phyloP scores from a whole-genome alignment of 2,797 vertebrate genomes.

The Squalus acanthias region DNA sequence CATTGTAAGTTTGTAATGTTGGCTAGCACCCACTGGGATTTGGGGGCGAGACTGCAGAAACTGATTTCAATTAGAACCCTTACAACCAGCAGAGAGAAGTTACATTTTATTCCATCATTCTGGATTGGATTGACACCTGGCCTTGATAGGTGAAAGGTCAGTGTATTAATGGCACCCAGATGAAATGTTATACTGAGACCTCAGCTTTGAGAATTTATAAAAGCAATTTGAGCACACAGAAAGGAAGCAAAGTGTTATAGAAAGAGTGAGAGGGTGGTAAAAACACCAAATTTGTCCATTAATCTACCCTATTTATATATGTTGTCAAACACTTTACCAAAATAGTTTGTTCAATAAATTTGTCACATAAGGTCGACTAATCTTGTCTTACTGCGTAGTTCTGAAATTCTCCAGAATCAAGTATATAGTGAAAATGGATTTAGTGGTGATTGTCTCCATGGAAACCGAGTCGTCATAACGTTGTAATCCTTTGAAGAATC shows the following conservation, averaged over 20 bases:
- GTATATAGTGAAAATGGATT: neutral
- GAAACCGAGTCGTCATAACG: neutral
- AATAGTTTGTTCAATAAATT: neutral
- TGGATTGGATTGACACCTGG: neutral
- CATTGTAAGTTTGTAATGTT: neutral
- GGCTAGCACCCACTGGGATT: neutral
- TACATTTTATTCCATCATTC: neutral
- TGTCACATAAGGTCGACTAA: neutral
- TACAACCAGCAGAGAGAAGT: neutral
- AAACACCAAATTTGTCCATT: neutral
- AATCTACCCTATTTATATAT: no score
- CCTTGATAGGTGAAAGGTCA: neutral
- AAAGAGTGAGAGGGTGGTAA: neutral
- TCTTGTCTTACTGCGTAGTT: neutral
- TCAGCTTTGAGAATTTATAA: neutral
- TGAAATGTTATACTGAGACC: no score
- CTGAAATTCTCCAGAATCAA: neutral
- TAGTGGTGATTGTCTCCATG: neutral
- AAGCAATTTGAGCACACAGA: neutral
- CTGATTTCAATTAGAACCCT: neutral
- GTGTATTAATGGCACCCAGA: neutral
- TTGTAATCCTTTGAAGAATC: neutral
- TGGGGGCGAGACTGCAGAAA: neutral
- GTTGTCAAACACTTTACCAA: neutral
- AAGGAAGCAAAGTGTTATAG: neutral